These are phyloP conservation scores for Antidorcas marsupialis DNA, from an alignment of 2,113 vertebrate species.

Conservation along the genomic window DNA sequence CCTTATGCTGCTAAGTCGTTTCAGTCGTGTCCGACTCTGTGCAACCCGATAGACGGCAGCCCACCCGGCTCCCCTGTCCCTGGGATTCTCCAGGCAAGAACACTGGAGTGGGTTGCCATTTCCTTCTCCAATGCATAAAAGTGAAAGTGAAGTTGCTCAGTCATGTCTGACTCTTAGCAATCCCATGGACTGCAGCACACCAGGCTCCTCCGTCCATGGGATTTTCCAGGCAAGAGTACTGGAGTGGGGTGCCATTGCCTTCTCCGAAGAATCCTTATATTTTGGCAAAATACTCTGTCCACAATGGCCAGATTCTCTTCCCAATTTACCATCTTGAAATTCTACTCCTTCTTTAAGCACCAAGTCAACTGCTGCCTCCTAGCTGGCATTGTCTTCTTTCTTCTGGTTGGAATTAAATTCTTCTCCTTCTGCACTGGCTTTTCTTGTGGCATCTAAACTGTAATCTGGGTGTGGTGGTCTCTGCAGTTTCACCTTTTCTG, in stretches of 20 bases:
- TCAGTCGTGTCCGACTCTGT: no score
- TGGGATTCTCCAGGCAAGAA: no score
- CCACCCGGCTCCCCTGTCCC: no score
- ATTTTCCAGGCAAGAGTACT: no score
- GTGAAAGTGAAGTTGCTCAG: no score
- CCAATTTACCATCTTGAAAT: background rate
- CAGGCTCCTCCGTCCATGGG: no score
- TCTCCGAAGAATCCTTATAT: background rate
- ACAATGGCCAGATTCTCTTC: background rate
- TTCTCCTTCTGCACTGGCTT: background rate
- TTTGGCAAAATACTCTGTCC: background rate
- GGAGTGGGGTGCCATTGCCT: no score
- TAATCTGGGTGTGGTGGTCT: background rate
- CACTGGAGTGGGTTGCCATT: no score
- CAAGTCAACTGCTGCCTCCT: background rate
- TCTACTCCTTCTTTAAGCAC: background rate
- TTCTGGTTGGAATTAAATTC: background rate
- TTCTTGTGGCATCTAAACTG: background rate
- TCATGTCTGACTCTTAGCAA: no score
- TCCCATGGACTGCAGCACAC: no score
- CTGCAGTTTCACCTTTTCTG: background rate
- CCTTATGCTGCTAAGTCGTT: background rate
- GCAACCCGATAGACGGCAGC: no score
- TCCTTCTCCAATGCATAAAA: no score
- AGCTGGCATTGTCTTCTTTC: background rate